Evolutionary conservation across 2,888 invertebrate species (phyloP).

Genomic region (Augiades crinisus): DNA sequence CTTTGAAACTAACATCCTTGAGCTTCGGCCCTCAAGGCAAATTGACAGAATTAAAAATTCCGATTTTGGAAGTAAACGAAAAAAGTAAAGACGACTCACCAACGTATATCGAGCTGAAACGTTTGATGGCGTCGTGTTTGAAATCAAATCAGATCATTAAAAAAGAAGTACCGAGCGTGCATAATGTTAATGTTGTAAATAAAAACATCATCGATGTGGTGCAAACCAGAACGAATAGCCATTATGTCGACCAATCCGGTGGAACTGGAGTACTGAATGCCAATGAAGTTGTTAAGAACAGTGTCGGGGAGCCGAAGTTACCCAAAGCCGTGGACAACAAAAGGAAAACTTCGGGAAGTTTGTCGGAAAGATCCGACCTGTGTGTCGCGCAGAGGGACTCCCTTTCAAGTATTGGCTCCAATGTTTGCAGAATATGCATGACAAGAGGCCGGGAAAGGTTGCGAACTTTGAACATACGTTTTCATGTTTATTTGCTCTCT

Average conservation of each 20-base stretch:
- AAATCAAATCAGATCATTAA: conserved; percentile 50
- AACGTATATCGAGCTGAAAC: conserved; percentile 59
- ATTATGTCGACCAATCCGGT: conserved; percentile 33
- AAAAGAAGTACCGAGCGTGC: conserved; percentile 45
- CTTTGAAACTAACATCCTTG: conserved; percentile 54
- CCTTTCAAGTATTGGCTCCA: conserved; percentile 79
- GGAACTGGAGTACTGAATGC: conserved; percentile 31
- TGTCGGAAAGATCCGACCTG: conserved; percentile 61
- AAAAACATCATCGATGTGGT: conserved; percentile 36
- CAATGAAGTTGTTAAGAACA: conserved; percentile 53
- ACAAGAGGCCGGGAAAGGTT: conserved; percentile 71
- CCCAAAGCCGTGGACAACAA: conserved; percentile 49
- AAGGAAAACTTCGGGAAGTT: conserved; percentile 56
- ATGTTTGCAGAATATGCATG: conserved; percentile 85
- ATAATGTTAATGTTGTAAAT: conserved; percentile 41
- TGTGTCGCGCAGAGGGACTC: conserved; percentile 60
- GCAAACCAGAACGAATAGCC: conserved; percentile 42
- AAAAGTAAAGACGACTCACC: conserved; percentile 44
- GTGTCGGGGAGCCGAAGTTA: conserved; percentile 46
- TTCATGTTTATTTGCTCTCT: conserved; percentile 26
- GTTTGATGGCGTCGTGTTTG: conserved; percentile 67
- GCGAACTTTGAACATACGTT: conserved; percentile 29
- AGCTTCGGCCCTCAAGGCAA: conserved; percentile 49
- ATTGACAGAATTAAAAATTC: conserved; percentile 53
- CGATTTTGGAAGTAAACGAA: conserved; percentile 43